Evolutionary conservation across 2,113 vertebrate genomes (phyloP).

Genomic region (Neoarius graeffei): DNA sequence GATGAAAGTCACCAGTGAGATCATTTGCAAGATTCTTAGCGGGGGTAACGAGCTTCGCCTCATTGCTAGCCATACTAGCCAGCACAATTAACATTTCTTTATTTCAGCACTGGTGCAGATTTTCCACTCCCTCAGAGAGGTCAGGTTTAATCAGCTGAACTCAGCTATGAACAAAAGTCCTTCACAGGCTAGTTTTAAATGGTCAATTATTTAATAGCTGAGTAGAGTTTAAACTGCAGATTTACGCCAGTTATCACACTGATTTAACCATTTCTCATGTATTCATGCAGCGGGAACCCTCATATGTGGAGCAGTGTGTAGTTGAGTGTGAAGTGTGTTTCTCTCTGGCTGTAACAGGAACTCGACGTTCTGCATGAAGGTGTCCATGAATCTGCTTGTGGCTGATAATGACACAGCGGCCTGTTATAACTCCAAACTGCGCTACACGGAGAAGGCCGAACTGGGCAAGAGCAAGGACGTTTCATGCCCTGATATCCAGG

Average conservation of each 20-base stretch:
- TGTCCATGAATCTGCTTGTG: constrained; percentile 95
- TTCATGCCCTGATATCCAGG: constrained; percentile 92
- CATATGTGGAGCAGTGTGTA: background rate
- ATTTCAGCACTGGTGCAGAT: constrained; percentile 1
- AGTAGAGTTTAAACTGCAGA: background rate
- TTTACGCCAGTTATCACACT: background rate
- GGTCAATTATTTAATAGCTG: constrained; percentile 6
- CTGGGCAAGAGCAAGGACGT: constrained; percentile 98
- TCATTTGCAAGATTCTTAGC: background rate
- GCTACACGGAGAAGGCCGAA: constrained; percentile 93
- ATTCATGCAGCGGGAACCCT: constrained; percentile 16
- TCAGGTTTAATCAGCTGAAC: constrained; percentile 33
- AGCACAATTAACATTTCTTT: constrained; percentile 15
- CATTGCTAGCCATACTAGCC: constrained; percentile 14
- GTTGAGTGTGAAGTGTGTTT: constrained; percentile 44
- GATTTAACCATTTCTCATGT: constrained; percentile 8
- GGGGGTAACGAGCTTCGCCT: background rate
- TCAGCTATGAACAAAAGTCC: background rate
- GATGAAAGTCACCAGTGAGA: background rate
- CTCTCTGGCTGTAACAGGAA: constrained; percentile 78
- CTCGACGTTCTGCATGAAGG: constrained; percentile 99
- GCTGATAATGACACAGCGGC: constrained; percentile 95
- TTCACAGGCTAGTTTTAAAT: background rate
- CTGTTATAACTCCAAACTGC: constrained; percentile 98
- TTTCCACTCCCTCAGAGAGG: background rate